Evolutionary conservation across 2,888 invertebrate species (phyloP), one percentile per base, ranked within the genome.

Genomic region (Drosophila cognata): DNA sequence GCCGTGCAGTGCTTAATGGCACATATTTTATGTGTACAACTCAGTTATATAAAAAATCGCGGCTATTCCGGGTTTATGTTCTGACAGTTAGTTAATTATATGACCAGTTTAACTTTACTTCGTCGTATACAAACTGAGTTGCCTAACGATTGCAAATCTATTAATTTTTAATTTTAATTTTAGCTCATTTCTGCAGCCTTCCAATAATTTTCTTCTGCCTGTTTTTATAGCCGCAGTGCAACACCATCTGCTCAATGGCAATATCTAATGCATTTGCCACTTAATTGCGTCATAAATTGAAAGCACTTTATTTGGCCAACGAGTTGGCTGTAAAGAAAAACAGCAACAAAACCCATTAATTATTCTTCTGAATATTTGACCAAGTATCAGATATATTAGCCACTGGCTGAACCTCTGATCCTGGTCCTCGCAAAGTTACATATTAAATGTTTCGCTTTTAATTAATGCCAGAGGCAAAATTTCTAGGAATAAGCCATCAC

Each of bases 271-370:
- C 71, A 77, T 41, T 61, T 61, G 51, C 53, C 66, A 55, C 53
- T 71, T 71, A 75, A 78, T 75, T 71, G 77, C 25, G 28, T 61
- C 61, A 75, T 78, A 80, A 80, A 78, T 78, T 58, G 52, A 25
- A 43, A 38, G 51, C 55, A 67, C 71, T 79, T 77, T 63, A 68
- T 74, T 57, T 50, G 21, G 28, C 55, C 55, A 46, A 41, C 8
- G 29, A 53, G 36, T 68, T 25, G 31, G n/a, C 11, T 31, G 51
- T 31, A 55, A 16, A 11, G 11, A 13, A 29, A 25, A 38, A 55
- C 18, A 18, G 5, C 56, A 21, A 36, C 57, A n/a, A 50, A 7
- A 21, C 2, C 28, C n/a, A 28, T 25, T 18, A 18, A 35, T 25
- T 28, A 55, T 25, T 25, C 35, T 10, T 6, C 25, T 18, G 43